These are phyloP conservation scores for Gymnoscelis rufifasciata DNA, from an alignment of 2,888 invertebrate genomes.

Conservation along the genomic window DNA sequence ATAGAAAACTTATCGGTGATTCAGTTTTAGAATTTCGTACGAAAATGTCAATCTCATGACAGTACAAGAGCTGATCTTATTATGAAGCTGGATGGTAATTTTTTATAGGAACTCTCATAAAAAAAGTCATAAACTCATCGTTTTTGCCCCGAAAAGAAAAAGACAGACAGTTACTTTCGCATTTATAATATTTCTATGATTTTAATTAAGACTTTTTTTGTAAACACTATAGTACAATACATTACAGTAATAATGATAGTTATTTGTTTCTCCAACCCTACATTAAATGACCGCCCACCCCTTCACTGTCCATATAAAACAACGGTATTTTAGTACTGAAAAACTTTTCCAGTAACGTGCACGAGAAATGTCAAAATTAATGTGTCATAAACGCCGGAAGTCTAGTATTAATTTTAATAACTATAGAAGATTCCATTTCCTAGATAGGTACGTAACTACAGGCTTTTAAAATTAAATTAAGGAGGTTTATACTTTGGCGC, in stretches of 20 bases:
- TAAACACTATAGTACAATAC: background rate
- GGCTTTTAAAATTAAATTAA: background rate
- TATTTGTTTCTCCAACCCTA: slow-evolving; percentile 7
- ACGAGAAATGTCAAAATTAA: slow-evolving; percentile 37
- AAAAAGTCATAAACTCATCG: no score
- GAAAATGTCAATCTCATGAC: no score
- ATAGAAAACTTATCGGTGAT: no score
- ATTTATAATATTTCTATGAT: no score
- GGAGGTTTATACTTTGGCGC: no score
- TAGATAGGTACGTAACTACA: slow-evolving; percentile 46
- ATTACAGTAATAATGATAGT: background rate
- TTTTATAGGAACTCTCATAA: no score
- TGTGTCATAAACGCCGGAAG: slow-evolving; percentile 43
- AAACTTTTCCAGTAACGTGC: slow-evolving; percentile 9
- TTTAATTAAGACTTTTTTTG: no score
- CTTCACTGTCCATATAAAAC: slow-evolving; percentile 18
- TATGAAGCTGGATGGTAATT: no score
- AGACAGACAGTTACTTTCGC: no score
- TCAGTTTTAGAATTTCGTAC: no score
- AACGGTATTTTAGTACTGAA: slow-evolving; percentile 11
- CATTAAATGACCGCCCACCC: slow-evolving; percentile 4
- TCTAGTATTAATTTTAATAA: slow-evolving; percentile 61
- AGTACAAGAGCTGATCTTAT: no score
- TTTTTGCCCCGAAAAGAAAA: no score
- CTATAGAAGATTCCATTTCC: slow-evolving; percentile 57